Evolutionary conservation across 2,888 invertebrate species (phyloP).

Genomic region (Blera fallax): DNA sequence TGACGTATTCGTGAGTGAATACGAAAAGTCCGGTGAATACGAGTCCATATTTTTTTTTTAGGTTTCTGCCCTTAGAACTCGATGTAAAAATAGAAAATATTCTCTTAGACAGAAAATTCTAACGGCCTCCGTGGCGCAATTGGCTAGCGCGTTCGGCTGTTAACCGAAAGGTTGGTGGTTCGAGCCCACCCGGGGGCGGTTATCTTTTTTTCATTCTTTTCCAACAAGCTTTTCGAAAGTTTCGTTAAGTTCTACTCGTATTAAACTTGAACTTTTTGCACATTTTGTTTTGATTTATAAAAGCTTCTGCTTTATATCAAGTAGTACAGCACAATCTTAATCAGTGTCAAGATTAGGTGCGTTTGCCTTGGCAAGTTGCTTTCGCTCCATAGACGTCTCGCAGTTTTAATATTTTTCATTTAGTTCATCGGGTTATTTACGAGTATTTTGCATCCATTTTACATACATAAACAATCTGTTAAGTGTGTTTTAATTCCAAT

Average conservation of each 20-base stretch:
- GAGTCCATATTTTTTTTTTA: no score
- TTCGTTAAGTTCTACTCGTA: neutral
- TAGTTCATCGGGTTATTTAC: neutral
- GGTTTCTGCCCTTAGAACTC: neutral
- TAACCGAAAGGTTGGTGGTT: slow-evolving; percentile 99
- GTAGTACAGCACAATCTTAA: neutral
- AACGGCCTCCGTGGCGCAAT: slow-evolving; percentile 91
- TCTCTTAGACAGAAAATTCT: neutral
- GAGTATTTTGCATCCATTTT: neutral
- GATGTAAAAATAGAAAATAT: neutral
- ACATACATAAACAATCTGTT: neutral
- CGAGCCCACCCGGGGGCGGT: slow-evolving; percentile 94
- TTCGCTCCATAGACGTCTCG: neutral
- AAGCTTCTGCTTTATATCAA: neutral
- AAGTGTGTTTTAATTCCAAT: neutral
- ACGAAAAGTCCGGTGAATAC: no score
- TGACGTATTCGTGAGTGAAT: no score
- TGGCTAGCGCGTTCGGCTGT: slow-evolving; percentile 99
- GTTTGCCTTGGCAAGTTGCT: neutral
- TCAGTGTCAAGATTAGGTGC: neutral
- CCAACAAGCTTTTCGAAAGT: neutral
- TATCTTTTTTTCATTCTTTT: neutral
- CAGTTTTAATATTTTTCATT: neutral
- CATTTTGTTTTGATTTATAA: neutral
- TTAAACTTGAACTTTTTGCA: neutral